These are phyloP conservation scores for Eufriesea mexicana DNA, from an alignment of 1,140 invertebrate genomes.

Conservation along the genomic window DNA sequence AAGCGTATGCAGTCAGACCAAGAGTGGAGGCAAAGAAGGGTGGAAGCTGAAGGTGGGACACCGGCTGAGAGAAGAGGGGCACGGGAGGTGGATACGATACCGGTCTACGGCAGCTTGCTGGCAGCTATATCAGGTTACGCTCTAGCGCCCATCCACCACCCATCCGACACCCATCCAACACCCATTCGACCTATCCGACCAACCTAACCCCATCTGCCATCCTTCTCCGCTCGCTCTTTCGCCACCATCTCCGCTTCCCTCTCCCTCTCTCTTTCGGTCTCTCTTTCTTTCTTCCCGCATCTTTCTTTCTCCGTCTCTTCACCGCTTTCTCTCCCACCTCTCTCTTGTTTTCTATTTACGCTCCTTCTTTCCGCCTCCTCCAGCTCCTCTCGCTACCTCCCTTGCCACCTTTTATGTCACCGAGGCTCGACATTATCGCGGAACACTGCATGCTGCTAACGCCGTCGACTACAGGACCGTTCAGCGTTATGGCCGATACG, in stretches of 20 bases:
- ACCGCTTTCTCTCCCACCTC: too few relatives aligned
- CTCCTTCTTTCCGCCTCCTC: neutral
- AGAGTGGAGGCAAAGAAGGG: conserved; percentile 16
- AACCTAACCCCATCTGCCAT: conserved; percentile 6
- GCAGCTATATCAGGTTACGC: conserved; percentile 73
- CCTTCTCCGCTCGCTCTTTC: conserved; percentile 34
- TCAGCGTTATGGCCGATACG: conserved; percentile 48
- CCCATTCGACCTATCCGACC: conserved; percentile 46
- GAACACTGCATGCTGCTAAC: conserved; percentile 52
- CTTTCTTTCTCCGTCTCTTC: neutral
- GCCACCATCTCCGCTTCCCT: neutral
- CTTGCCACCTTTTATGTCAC: conserved; percentile 54
- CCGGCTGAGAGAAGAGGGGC: neutral
- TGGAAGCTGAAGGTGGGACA: conserved; percentile 25
- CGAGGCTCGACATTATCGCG: conserved; percentile 58
- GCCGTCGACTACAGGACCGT: conserved; percentile 23
- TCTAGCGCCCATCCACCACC: conserved; percentile 66
- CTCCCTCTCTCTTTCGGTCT: neutral
- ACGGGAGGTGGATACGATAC: conserved; percentile 56
- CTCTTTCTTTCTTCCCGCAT: neutral
- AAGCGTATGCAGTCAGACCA: conserved; percentile 49
- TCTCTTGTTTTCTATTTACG: conserved; percentile 1
- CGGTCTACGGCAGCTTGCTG: conserved; percentile 67
- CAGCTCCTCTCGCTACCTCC: neutral
- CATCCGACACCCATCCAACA: conserved; percentile 41